Evolutionary conservation across 1,140 invertebrate species (phyloP).

Genomic region (Heliothis subflexa): DNA sequence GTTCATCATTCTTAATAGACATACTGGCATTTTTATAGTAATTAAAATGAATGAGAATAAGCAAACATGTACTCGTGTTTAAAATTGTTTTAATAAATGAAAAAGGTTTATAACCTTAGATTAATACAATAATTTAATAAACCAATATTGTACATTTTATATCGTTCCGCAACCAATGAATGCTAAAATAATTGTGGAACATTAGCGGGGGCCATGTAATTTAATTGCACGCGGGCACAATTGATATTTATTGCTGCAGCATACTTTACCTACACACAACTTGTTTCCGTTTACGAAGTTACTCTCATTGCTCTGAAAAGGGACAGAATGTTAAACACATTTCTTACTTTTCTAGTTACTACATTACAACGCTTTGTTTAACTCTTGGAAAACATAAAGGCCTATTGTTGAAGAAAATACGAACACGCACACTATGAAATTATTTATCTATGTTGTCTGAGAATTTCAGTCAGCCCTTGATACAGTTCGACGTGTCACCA

Average conservation of each 20-base stretch:
- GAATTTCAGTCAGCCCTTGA: background rate
- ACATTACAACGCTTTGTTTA: background rate
- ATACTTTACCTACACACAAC: slow-evolving; percentile 39
- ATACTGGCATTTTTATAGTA: too few relatives aligned
- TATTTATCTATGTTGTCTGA: background rate
- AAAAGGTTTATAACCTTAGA: background rate
- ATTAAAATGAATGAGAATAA: too few relatives aligned
- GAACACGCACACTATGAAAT: too few relatives aligned
- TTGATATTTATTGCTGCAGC: slow-evolving; percentile 51
- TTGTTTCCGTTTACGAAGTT: slow-evolving; percentile 35
- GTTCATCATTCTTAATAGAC: too few relatives aligned
- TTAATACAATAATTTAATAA: slow-evolving; percentile 4
- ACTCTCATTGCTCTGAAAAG: background rate
- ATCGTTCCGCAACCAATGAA: slow-evolving; percentile 35
- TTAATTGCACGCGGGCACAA: slow-evolving; percentile 51
- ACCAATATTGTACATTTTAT: slow-evolving; percentile 28
- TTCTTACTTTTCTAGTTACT: background rate
- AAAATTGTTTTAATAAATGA: background rate
- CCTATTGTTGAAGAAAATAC: too few relatives aligned
- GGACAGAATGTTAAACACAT: background rate
- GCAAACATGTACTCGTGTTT: too few relatives aligned
- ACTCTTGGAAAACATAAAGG: too few relatives aligned
- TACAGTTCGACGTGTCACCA: slow-evolving; percentile 16
- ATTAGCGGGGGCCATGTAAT: slow-evolving; percentile 51
- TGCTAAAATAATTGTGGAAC: slow-evolving; percentile 52